Percentiles rank a stretch among this genome's conserved stretches.
Evolutionary conservation across 2,797 vertebrate species (phyloP).

Genomic region (Garrulus glandarius): DNA sequence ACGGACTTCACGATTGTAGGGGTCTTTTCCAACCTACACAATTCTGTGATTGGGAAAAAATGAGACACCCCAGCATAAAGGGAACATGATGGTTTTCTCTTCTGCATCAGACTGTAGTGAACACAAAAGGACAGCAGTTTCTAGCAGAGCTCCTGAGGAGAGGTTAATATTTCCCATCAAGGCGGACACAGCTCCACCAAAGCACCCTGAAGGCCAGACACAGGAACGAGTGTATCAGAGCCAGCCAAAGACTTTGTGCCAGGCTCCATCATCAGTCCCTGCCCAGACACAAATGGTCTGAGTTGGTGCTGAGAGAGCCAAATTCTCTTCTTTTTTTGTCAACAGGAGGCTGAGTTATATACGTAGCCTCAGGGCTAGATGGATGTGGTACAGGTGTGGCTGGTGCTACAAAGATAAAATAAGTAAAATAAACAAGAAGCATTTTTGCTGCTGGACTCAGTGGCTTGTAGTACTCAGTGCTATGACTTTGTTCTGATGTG

Average conservation of each 20-base stretch:
- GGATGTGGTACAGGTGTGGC: neutral
- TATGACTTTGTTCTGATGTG: neutral
- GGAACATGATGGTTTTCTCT: neutral
- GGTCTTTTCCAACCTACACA: neutral
- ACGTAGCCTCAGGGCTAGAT: neutral
- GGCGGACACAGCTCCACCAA: neutral
- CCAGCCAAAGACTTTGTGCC: neutral
- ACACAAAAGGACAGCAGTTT: neutral
- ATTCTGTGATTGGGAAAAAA: neutral
- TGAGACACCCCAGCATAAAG: fast-evolving
- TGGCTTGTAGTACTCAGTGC: neutral
- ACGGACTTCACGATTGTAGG: neutral
- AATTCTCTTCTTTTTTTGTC: neutral
- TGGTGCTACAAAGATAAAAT: neutral
- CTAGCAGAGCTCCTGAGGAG: neutral
- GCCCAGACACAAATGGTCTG: neutral
- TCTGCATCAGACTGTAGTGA: neutral
- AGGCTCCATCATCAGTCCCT: neutral
- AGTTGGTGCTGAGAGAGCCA: neutral
- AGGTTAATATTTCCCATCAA: neutral
- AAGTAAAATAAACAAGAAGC: neutral
- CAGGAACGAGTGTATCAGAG: neutral
- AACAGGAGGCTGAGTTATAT: neutral
- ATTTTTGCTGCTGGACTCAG: neutral
- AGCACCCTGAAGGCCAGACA: neutral